Conservation (phyloP, 2,888 invertebrate genomes). For the Saturnia japonica region DNA sequence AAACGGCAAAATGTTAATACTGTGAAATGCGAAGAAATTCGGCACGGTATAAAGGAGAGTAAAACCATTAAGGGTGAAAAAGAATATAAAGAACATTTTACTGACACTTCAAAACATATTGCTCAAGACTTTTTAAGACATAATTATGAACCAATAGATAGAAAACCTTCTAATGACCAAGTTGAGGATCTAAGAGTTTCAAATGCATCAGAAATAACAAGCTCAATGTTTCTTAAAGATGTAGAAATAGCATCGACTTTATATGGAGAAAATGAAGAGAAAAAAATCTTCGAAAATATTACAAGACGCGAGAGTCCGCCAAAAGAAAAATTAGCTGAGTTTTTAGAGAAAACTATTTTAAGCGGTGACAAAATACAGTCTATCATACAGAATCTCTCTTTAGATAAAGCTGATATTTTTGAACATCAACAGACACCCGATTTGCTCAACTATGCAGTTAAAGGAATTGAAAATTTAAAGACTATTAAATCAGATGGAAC, state of each 20-base stretch:
- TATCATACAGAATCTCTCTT: conserved; percentile 71
- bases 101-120: not conserved
- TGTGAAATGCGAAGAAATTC: conserved; percentile 26
- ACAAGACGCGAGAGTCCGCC: conserved; percentile 69
- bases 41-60: conserved; percentile 21
- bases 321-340: conserved; percentile 70
- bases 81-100: not conserved
- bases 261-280: conserved; percentile 46
- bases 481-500: conserved; percentile 36
- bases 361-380: conserved; percentile 73
- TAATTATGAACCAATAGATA: not conserved
- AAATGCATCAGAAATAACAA: conserved; percentile 13
- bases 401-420: conserved; percentile 54
- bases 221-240: conserved; percentile 22
- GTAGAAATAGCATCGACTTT: conserved; percentile 42
- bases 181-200: not conserved
- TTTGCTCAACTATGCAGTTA: conserved; percentile 30
- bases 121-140: not conserved
- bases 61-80: not conserved
- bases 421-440: conserved; percentile 34
- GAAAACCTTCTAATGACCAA: not conserved
- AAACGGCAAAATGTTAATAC: conserved; percentile 34
- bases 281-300: conserved; percentile 41
- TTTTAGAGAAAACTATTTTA: conserved; percentile 73
- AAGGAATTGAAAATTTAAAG: conserved; percentile 35